Base-by-base conservation (phyloP, 2,888 invertebrate species). In the Netelia melanura region DNA sequence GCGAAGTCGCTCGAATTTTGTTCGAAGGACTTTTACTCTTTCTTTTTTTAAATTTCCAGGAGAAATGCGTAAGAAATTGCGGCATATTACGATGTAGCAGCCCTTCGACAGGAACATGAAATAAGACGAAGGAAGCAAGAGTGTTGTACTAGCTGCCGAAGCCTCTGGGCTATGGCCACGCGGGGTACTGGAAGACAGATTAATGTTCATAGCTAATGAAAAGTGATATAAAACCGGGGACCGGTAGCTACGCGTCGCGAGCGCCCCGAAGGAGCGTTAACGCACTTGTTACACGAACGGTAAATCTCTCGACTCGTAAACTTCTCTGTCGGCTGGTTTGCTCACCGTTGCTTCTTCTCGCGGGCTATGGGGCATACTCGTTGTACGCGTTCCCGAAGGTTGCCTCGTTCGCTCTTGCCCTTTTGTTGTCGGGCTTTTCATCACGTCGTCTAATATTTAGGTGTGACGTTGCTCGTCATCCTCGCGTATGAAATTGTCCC, bases 291-390 rank as follows among this genome's bases (percentile, higher is more conserved):
- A 90, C 88, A 89, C 86, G 87, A 90, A 89, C 90, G 89, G 89
- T 91, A 91, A 91, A 90, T 91, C 90, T 90, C 84, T 75, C 79
- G 83, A 90, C 88, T 91, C 90, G 88, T 91, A 90, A 91, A 91
- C 87, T 87, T 84, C 84, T 87, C 75, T 30, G 65, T 67, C 65
- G 23, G 76, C 83, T 79, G 58, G 17, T 74, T 54, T 30, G 48
- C 67, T 44, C 54, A 23, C 65, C 48, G 58, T 67, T 72, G 68
- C 61, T 70, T 30, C 61, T 54, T 54, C 65, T 58, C 44, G 65
- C 54, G 70, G 84, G 62, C 61, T 44, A 23, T 30, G 30, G 30
- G 30, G 30, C 30, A 54, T 58, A 82, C 44, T 68, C 82, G 67
- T 54, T n/a, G 17, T 5, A n/a, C 17, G 14, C 54, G 54, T 1